A percentile compares a stretch with the other conserved stretches of the same genome.
These are phyloP conservation scores for Pseudorhombus dupliciocellatus DNA, from an alignment of 2,113 vertebrate species.

Conservation along the genomic window DNA sequence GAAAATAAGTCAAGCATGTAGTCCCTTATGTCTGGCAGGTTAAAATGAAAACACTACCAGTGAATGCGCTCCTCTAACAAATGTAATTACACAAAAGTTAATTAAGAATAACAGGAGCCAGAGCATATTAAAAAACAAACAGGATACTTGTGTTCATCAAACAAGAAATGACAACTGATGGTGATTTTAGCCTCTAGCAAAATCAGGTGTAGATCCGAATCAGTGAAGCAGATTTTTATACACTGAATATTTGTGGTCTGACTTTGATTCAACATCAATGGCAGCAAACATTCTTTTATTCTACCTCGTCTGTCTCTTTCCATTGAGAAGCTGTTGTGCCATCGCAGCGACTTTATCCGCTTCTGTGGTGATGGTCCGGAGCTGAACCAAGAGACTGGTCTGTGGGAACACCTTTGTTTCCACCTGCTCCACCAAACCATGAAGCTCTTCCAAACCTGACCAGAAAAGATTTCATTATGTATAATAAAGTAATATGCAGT, in stretches of 20 bases:
- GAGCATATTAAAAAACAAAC: not conserved
- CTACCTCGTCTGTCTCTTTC: conserved; percentile 94
- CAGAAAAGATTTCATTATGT: not conserved
- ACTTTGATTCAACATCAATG: not conserved
- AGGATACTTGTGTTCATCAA: too few species aligned
- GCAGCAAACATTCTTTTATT: not conserved
- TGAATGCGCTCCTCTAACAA: not conserved
- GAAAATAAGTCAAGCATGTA: not conserved
- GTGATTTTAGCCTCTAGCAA: not conserved
- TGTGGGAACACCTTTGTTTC: conserved; percentile 89
- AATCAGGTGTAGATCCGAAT: not conserved
- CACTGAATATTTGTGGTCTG: not conserved
- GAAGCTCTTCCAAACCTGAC: conserved; percentile 89
- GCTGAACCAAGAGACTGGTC: conserved; percentile 86
- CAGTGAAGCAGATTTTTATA: not conserved
- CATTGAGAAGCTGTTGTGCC: conserved; percentile 95
- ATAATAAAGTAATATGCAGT: too few species aligned
- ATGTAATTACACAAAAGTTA: too few species aligned
- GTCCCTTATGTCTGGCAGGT: not conserved
- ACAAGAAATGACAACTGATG: not conserved
- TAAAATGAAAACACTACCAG: not conserved
- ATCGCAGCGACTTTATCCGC: conserved; percentile 91
- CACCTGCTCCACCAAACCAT: conserved; percentile 89
- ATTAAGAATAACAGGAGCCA: not conserved
- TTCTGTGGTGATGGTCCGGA: conserved; percentile 85